Percentiles rank a stretch among this genome's conserved stretches.
Evolutionary conservation across 2,113 vertebrate species (phyloP).

Genomic region (Triplophysa siluroides): DNA sequence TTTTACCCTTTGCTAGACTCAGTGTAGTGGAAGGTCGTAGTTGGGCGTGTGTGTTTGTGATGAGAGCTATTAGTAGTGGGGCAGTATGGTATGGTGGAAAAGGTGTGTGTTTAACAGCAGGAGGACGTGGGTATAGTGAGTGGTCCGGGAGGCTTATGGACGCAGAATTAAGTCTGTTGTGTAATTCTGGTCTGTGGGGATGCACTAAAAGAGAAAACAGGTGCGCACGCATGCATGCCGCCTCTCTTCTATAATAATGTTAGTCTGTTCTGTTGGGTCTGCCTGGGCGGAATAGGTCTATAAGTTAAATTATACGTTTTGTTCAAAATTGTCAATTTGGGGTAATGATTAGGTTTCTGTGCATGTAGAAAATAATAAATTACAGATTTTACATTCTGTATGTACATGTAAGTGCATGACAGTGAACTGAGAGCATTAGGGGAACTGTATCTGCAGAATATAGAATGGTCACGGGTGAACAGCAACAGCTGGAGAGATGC

Average conservation of each 20-base stretch:
- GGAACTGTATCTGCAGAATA: not conserved
- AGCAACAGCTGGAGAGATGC: not conserved
- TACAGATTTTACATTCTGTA: not conserved
- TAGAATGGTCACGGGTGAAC: not conserved
- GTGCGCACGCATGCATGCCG: not conserved
- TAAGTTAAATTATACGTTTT: no score
- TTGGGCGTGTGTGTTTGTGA: conserved; percentile 22
- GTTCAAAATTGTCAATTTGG: not conserved
- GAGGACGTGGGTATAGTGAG: conserved; percentile 32
- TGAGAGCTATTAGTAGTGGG: conserved; percentile 21
- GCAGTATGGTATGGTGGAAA: conserved; percentile 9
- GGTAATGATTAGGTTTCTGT: not conserved
- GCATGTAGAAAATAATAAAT: conserved; percentile 10
- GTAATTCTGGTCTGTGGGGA: conserved; percentile 57
- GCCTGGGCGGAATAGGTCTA: no score
- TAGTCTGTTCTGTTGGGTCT: no score
- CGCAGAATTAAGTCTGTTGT: conserved; percentile 61
- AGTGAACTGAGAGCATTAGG: not conserved
- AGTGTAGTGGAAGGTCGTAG: not conserved
- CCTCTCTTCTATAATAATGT: no score
- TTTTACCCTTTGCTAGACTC: conserved; percentile 35
- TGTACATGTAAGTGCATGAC: not conserved
- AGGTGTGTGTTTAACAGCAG: not conserved
- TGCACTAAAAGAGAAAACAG: conserved; percentile 28
- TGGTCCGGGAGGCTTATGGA: conserved; percentile 51